phyloP scores from a whole-genome alignment of 1,140 invertebrate species.

The Apocrypta bakeri region DNA sequence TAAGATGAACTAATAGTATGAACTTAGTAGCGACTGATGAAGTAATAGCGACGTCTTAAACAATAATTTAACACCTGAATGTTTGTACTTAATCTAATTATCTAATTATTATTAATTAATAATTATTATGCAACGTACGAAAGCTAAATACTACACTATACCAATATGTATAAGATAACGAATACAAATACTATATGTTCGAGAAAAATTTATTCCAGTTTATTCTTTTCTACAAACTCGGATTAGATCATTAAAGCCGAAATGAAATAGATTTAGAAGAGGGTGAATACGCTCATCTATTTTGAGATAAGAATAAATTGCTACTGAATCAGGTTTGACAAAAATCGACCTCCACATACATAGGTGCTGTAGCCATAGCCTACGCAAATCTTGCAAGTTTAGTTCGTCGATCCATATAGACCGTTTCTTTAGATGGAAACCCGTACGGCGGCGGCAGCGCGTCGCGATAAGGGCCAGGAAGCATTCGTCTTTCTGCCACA shows the following conservation, averaged over 20 bases:
- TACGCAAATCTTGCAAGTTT: conserved; percentile 12
- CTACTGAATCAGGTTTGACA: background rate
- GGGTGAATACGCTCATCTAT: background rate
- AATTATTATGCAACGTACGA: too few relatives aligned
- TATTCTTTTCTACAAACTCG: background rate
- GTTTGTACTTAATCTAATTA: too few relatives aligned
- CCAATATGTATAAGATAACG: too few relatives aligned
- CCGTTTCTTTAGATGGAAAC: conserved; percentile 24
- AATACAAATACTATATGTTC: too few relatives aligned
- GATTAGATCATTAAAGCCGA: background rate
- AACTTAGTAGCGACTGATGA: too few relatives aligned
- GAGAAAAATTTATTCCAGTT: background rate
- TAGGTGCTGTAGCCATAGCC: too few relatives aligned
- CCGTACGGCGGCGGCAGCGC: background rate
- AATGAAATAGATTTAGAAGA: background rate
- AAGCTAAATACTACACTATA: too few relatives aligned
- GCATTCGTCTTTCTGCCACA: conserved; percentile 49
- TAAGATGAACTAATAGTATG: too few relatives aligned
- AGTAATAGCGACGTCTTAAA: too few relatives aligned
- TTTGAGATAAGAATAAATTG: background rate
- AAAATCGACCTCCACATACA: background rate
- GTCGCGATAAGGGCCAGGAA: conserved; percentile 41
- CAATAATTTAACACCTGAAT: too few relatives aligned
- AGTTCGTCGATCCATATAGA: background rate
- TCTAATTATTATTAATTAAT: too few relatives aligned